Evolutionary conservation across 2,113 vertebrate species (phyloP), one percentile per base, ranked within the genome.

Genomic region (Trematomus loennbergii): DNA sequence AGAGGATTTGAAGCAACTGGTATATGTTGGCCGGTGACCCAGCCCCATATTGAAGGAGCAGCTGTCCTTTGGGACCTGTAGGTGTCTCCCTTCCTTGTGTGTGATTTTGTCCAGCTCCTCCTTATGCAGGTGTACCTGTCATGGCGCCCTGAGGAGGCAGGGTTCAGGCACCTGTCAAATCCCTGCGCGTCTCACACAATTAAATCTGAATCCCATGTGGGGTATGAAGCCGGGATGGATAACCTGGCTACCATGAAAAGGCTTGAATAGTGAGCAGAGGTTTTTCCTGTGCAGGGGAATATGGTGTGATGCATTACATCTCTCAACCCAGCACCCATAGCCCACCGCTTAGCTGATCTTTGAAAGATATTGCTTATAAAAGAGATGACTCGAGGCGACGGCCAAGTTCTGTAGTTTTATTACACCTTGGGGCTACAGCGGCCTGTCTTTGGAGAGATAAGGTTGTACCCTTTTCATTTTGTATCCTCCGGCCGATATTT

Each of bases 381-480:
- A 96, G 93, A 94, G 95, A 97, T 95, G 95, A 95, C 95, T 97
- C 94, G 94, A 94, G 95, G 96, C 95, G 96, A 97, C 93, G 83
- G 92, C 94, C 93, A 96, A 96, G 95, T 96, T 96, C 91, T 95
- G 96, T 96, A 95, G 95, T 96, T 97, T 98, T 97, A 98, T 97
- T 96, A 96, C n/a, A 79, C 96, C 96, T 97, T 94, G 95, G 97
- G 96, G 97, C 96, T 95, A 95, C 94, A 93, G 71, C 84, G 86
- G 95, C 91, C 88, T 94, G 97, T 97, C 97, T 96, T 94, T 89
- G 94, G 97, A 97, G 96, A 97, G 97, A 97, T 95, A 96, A 97
- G 96, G 96, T 96, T 96, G 95, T 95, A 96, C 94, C 96, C 97
- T 97, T 97, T 98, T 96, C 97, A 96, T 97, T 94, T 96, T 94